Conservation (phyloP, 2,113 vertebrate genomes). For the Ploceus nigricollis region DNA sequence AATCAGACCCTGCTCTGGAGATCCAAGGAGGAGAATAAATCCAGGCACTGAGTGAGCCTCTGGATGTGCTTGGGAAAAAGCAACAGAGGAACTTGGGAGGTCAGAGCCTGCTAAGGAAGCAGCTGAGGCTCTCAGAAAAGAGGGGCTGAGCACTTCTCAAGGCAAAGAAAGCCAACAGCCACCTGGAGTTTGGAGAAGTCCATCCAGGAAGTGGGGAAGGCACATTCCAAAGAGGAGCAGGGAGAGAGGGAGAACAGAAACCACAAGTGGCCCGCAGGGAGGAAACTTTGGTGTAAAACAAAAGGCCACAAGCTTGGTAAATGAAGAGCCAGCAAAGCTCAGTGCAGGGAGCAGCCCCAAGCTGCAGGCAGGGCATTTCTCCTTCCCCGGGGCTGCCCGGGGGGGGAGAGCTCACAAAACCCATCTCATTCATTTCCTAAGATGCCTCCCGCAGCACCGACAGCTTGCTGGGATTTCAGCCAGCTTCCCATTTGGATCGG, state of each 20-base stretch:
- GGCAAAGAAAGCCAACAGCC: neutral
- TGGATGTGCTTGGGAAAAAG: neutral
- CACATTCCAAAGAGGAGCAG: neutral
- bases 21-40: neutral
- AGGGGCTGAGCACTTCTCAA: neutral
- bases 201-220: rapidly evolving
- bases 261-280: rapidly evolving
- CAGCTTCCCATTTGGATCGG: constrained; percentile 38
- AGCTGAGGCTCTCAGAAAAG: neutral
- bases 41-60: neutral
- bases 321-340: neutral
- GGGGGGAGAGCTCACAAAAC: neutral
- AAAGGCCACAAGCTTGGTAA: rapidly evolving
- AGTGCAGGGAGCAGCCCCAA: neutral
- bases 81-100: neutral
- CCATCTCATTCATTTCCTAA: neutral
- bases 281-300: neutral
- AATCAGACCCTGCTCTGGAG: neutral
- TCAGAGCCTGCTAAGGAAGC: neutral
- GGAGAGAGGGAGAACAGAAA: neutral
- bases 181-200: neutral
- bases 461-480: constrained; percentile 13
- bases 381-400: neutral
- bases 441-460: neutral
- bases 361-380: neutral